Base-by-base conservation (phyloP, 2,797 vertebrate species). In the Threskiornis aethiopicus region DNA sequence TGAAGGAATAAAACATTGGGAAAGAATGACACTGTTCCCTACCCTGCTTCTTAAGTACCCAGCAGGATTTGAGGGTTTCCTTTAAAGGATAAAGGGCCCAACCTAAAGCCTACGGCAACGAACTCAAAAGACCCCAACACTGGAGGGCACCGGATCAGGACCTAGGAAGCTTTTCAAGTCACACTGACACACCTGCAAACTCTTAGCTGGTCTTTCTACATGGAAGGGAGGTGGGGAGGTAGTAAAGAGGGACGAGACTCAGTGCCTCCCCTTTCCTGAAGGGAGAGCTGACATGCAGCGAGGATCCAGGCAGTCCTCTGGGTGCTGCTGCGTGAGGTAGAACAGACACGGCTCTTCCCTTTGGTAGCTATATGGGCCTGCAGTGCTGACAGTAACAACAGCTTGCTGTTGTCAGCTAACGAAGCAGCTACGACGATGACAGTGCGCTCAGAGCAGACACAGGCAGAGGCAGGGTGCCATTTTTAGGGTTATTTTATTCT, bases 401-500 rank as follows among this genome's bases (percentile, higher is more conserved):
- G 81, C 78, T 86, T 72, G 22, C n/a, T 0, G 1, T 13, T 62
- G 54, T 57, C 78, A 92, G 90, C 87, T 64, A 65, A 62, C 19
- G 41, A 73, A 62, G 81, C 81, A 89, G 65, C 75, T 42, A 26
- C 11, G 5, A 51, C 1, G 29, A 41, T 0, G 3, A 65, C 72
- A 80, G 54, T 9, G 16, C 1, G 6, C 69, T 0, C 7, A 71
- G 61, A 92, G 62, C 58, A 73, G 64, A 73, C 37, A 46, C 28
- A 22, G 61, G 58, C 87, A 84, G 73, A 69, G 47, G 46, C 49
- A 65, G 22, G 33, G 47, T 59, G 47, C 66, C 58, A 12, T 52
- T 91, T 86, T 66, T 70, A 92, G 79, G 87, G 79, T 58, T 88
- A 35, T 42, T 64, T 90, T 52, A 79, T 76, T 79, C 79, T 1